A percentile compares a stretch with the other conserved stretches of the same genome.
These are phyloP conservation scores for Drosophila neonasuta DNA, from an alignment of 2,888 invertebrate genomes.

Conservation along the genomic window DNA sequence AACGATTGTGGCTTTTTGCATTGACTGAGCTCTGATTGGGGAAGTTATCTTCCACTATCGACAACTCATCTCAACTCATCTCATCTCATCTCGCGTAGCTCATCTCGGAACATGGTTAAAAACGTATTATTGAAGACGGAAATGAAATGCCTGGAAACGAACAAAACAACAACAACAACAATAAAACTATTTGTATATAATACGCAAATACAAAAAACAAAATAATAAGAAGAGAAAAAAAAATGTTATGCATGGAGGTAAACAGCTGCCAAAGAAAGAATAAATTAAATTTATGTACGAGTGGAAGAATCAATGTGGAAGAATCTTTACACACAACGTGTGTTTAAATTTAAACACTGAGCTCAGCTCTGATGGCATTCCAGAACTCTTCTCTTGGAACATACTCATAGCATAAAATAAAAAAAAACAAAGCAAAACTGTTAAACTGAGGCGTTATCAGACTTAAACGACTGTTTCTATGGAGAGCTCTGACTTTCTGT, in stretches of 20 bases:
- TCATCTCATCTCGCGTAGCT: conserved; percentile 3
- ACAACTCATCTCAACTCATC: conserved; percentile 61
- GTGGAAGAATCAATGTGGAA: conserved; percentile 36
- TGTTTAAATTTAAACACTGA: conserved; percentile 74
- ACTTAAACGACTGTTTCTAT: conserved; percentile 18
- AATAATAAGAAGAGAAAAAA: conserved; percentile 1
- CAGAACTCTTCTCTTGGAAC: conserved; percentile 6
- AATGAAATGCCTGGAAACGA: conserved; percentile 68
- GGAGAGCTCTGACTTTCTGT: conserved; percentile 28
- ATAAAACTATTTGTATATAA: conserved; percentile 54
- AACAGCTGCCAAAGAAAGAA: conserved; percentile 72
- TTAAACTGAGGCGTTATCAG: conserved; percentile 51
- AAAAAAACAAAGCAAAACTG: neutral
- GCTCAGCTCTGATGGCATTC: conserved; percentile 60
- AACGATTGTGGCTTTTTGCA: conserved; percentile 38
- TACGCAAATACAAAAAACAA: conserved; percentile 38
- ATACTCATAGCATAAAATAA: too few relatives aligned
- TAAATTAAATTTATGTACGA: conserved; percentile 68
- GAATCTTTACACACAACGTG: conserved; percentile 48
- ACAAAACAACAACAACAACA: conserved; percentile 32
- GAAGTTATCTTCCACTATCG: conserved; percentile 58
- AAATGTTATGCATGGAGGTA: conserved; percentile 62
- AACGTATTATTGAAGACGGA: conserved; percentile 79
- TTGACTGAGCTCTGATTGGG: conserved; percentile 52
- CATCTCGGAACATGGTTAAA: conserved; percentile 69